Percentiles rank a stretch among this genome's conserved stretches.
These are phyloP conservation scores for Pelagia noctiluca DNA, from an alignment of 30 jellyfish, hydroid and myxozoan genomes.

Conservation along the genomic window DNA sequence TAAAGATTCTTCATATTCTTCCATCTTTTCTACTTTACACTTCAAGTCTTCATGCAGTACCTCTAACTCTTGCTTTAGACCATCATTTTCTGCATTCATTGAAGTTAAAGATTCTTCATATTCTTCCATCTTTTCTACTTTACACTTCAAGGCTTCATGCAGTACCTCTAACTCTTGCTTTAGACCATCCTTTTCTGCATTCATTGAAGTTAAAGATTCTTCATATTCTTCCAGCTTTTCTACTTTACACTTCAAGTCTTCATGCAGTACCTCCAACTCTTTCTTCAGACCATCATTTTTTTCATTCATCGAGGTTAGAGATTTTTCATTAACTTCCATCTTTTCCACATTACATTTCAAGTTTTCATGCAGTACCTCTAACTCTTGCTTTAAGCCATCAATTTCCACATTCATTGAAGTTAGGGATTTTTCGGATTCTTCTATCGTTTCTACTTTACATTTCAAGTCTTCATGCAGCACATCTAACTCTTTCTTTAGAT, in stretches of 20 bases:
- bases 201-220: neutral
- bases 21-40: neutral
- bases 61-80: neutral
- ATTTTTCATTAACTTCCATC: neutral
- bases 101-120: neutral
- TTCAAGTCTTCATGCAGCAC: conserved; percentile 15
- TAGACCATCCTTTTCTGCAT: neutral
- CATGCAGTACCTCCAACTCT: conserved; percentile 3
- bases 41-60: conserved; percentile 14
- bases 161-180: neutral
- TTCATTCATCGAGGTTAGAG: neutral
- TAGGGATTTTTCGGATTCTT: neutral
- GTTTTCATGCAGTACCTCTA: neutral
- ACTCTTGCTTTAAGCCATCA: neutral
- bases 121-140: neutral
- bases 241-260: neutral
- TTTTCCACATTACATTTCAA: neutral
- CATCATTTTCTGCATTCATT: neutral
- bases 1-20: neutral
- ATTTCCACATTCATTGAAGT: neutral
- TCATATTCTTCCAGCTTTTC: neutral
- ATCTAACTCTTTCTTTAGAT: neutral
- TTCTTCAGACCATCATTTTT: neutral
- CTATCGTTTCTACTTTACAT: neutral
- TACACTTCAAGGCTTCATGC: neutral